These are phyloP conservation scores for Hucho hucho DNA, from an alignment of 2,113 vertebrate species.

Conservation along the genomic window DNA sequence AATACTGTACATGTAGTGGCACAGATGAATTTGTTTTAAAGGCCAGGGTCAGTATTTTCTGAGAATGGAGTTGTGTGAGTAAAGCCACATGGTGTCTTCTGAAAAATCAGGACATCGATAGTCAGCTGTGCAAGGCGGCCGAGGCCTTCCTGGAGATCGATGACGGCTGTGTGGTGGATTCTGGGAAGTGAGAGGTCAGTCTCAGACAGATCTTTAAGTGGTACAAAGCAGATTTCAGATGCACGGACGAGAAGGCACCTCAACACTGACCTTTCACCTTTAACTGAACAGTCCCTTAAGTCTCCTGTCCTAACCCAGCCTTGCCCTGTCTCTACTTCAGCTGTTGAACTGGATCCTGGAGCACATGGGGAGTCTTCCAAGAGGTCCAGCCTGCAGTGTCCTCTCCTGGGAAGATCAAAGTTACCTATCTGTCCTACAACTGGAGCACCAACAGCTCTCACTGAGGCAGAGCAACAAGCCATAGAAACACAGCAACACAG, in stretches of 20 bases:
- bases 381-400: slow-evolving; percentile 68
- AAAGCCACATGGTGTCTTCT: background rate
- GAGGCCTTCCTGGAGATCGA: slow-evolving; percentile 77
- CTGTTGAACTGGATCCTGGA: slow-evolving; percentile 75
- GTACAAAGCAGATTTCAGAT: slow-evolving; percentile 79
- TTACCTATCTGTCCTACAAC: slow-evolving; percentile 77
- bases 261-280: background rate
- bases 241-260: slow-evolving; percentile 75
- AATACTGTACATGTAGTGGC: background rate
- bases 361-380: slow-evolving; percentile 76
- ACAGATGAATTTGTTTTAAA: background rate
- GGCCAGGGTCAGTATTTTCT: no score
- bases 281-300: background rate
- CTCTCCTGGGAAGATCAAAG: slow-evolving; percentile 70
- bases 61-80: background rate
- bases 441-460: slow-evolving; percentile 73
- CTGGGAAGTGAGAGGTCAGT: slow-evolving; percentile 69
- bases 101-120: slow-evolving; percentile 68
- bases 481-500: slow-evolving; percentile 34
- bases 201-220: slow-evolving; percentile 81
- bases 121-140: slow-evolving; percentile 71
- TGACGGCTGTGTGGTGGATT: slow-evolving; percentile 69
- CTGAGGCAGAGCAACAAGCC: slow-evolving; percentile 58
- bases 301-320: no score
- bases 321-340: slow-evolving; percentile 41